Percentiles rank a stretch among this genome's conserved stretches.
phyloP scores from a whole-genome alignment of 2,113 vertebrate genomes.

The Nerophis lumbriciformis region DNA sequence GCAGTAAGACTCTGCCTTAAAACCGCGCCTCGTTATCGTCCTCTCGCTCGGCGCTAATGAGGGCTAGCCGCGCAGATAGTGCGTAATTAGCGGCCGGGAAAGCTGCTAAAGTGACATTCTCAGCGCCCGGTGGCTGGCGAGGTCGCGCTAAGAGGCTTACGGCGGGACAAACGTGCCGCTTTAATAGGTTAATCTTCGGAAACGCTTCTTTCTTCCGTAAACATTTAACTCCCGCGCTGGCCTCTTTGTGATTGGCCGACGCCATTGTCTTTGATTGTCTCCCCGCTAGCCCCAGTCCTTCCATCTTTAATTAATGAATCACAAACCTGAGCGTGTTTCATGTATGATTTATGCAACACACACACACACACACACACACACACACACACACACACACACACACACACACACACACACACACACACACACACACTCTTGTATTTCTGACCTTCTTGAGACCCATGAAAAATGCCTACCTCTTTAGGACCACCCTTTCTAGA shows the following conservation, averaged over 20 bases:
- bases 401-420: too few species aligned
- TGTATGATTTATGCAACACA: neutral
- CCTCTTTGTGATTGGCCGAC: neutral
- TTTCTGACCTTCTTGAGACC: too few species aligned
- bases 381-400: too few species aligned
- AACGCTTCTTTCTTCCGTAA: neutral
- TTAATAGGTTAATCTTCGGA: neutral
- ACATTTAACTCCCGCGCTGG: slow-evolving; percentile 1
- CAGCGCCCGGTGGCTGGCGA: neutral
- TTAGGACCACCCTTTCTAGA: too few species aligned
- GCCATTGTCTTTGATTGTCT: neutral
- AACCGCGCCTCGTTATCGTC: neutral
- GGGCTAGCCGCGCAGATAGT: neutral
- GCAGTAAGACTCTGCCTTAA: neutral
- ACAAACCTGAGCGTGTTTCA: neutral
- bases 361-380: neutral
- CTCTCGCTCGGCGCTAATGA: neutral
- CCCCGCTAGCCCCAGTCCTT: too few species aligned
- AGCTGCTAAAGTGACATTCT: neutral
- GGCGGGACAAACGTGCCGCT: neutral
- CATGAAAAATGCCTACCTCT: too few species aligned
- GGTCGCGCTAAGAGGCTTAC: neutral
- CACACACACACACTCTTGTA: too few species aligned
- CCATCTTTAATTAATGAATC: neutral
- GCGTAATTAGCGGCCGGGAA: slow-evolving; percentile 7